Evolutionary conservation across 2,113 vertebrate genomes (phyloP).

Genomic region (Halcyon senegalensis): DNA sequence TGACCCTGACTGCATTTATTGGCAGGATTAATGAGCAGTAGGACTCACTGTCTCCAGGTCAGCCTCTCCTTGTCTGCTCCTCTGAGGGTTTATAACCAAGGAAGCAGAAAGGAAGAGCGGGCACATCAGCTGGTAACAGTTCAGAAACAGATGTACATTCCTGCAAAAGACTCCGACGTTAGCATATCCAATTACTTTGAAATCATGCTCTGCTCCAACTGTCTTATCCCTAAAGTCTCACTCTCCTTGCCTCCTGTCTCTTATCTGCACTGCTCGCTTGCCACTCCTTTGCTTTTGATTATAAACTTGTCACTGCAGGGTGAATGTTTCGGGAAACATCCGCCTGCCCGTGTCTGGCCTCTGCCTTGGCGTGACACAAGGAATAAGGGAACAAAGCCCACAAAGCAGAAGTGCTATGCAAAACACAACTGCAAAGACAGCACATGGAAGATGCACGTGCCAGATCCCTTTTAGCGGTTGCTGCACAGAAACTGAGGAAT

Average conservation of each 20-base stretch:
- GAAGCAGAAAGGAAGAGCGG: not conserved
- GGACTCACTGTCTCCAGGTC: not conserved
- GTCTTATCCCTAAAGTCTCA: not conserved
- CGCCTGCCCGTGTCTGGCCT: not conserved
- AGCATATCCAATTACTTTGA: constrained; percentile 28
- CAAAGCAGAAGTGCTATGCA: not conserved
- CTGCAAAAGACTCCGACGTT: not conserved
- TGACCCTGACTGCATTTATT: not conserved
- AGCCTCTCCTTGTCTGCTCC: not conserved
- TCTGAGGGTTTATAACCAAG: not conserved
- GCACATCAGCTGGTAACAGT: constrained; percentile 63
- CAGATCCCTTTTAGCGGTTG: rapidly evolving
- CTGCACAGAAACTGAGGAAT: not conserved
- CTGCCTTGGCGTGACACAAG: rapidly evolving
- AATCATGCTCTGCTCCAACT: not conserved
- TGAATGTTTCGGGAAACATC: not conserved
- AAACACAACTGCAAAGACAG: not conserved
- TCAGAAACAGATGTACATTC: constrained; percentile 71
- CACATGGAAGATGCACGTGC: not conserved
- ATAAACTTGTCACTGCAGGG: not conserved
- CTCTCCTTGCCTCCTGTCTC: not conserved
- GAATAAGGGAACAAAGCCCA: not conserved
- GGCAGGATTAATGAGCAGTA: not conserved
- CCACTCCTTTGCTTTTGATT: constrained; percentile 26
- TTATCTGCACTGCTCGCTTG: not conserved